Evolutionary conservation across 2,888 invertebrate genomes (phyloP).

Genomic region (Thymelicus lineola): DNA sequence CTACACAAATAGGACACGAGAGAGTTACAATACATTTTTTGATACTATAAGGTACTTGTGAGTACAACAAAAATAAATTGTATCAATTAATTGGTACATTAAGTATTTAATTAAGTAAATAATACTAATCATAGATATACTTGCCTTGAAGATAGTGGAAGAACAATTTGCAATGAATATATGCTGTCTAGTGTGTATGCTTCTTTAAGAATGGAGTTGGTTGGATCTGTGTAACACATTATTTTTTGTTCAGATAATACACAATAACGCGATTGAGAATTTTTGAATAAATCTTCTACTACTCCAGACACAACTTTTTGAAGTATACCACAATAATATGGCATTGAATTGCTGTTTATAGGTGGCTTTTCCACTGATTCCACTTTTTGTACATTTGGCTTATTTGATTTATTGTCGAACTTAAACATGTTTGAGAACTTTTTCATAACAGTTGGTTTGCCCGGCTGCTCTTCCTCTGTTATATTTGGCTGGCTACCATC

Average conservation of each 20-base stretch:
- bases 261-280: slow-evolving; percentile 90
- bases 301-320: slow-evolving; percentile 86
- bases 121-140: slow-evolving; percentile 37
- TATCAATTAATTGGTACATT: too few relatives aligned
- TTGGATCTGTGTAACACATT: slow-evolving; percentile 90
- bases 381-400: slow-evolving; percentile 55
- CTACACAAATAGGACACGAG: too few relatives aligned
- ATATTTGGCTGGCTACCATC: slow-evolving; percentile 52
- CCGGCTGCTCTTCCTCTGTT: slow-evolving; percentile 52
- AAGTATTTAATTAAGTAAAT: neutral
- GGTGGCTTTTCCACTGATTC: slow-evolving; percentile 80
- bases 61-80: too few relatives aligned
- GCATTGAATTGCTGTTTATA: slow-evolving; percentile 71
- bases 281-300: slow-evolving; percentile 90
- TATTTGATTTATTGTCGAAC: slow-evolving; percentile 71
- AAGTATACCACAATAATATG: slow-evolving; percentile 86
- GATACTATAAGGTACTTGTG: too few relatives aligned
- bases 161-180: slow-evolving; percentile 87
- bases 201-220: slow-evolving; percentile 88
- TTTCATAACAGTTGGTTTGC: slow-evolving; percentile 66
- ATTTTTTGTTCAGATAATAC: slow-evolving; percentile 89
- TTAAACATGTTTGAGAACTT: slow-evolving; percentile 77
- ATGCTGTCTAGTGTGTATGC: slow-evolving; percentile 88
- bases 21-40: too few relatives aligned
- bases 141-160: slow-evolving; percentile 81